phyloP scores from a whole-genome alignment of 1,140 invertebrate species.

The Pseudachorutes palmiensis region DNA sequence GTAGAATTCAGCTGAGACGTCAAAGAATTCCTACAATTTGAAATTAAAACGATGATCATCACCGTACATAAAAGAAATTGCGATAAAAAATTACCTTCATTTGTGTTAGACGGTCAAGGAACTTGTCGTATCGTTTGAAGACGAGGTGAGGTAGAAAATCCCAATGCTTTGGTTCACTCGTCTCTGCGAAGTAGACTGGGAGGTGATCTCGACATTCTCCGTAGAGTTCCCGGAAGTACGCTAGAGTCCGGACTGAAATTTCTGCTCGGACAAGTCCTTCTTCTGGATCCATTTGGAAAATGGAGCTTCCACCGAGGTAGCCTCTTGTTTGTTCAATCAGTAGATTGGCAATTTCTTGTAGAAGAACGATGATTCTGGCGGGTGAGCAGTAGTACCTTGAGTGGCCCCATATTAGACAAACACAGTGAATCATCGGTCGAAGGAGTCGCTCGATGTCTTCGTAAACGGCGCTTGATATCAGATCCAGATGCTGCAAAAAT shows the following conservation, averaged over 20 bases:
- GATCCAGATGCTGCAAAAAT: slow-evolving; percentile 47
- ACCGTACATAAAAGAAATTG: too few species aligned
- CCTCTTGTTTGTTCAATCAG: slow-evolving; percentile 62
- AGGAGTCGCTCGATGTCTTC: slow-evolving; percentile 65
- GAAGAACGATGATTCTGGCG: slow-evolving; percentile 75
- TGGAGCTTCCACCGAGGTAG: slow-evolving; percentile 46
- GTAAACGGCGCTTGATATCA: slow-evolving; percentile 76
- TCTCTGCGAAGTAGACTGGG: slow-evolving; percentile 29
- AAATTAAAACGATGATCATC: background rate
- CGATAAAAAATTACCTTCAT: slow-evolving; percentile 66
- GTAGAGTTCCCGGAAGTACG: slow-evolving; percentile 47
- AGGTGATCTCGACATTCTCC: slow-evolving; percentile 29
- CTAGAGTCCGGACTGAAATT: slow-evolving; percentile 59
- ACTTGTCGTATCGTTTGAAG: slow-evolving; percentile 75
- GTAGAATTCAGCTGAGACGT: slow-evolving; percentile 83
- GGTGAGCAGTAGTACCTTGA: slow-evolving; percentile 83
- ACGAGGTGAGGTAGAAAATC: slow-evolving; percentile 81
- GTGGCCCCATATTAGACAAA: slow-evolving; percentile 81
- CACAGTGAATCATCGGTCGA: slow-evolving; percentile 66
- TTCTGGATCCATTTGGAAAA: slow-evolving; percentile 84
- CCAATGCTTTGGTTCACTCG: slow-evolving; percentile 51
- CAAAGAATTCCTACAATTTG: slow-evolving; percentile 67
- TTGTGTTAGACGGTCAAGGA: slow-evolving; percentile 67
- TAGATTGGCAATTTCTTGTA: slow-evolving; percentile 83
- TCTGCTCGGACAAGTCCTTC: slow-evolving; percentile 72